These are phyloP conservation scores for Falcaria lacertinaria DNA, from an alignment of 2,888 invertebrate genomes.

Conservation along the genomic window DNA sequence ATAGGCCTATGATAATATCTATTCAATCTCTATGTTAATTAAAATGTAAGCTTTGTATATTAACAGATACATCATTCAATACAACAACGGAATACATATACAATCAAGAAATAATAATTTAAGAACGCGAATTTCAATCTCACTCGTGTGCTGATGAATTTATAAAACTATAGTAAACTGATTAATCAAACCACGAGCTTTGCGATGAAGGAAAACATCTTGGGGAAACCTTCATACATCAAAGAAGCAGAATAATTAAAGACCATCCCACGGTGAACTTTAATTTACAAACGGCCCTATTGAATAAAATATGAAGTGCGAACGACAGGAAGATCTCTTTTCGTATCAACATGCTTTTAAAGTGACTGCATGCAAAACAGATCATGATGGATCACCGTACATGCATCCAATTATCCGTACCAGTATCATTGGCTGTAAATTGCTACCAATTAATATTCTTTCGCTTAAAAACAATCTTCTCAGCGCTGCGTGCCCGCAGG, in stretches of 20 bases:
- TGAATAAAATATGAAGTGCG: background rate
- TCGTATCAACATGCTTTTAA: background rate
- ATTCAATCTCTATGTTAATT: no score
- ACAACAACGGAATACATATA: no score
- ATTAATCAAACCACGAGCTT: no score
- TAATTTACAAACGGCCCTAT: background rate
- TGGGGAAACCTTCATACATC: no score
- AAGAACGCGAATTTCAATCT: no score
- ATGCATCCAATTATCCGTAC: constrained; percentile 31
- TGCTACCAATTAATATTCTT: constrained; percentile 53
- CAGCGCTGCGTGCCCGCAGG: constrained; percentile 17
- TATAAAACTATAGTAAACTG: no score
- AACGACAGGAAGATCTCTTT: background rate
- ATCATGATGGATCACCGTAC: constrained; percentile 23
- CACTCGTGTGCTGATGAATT: no score
- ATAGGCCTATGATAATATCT: no score
- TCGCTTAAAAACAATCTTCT: constrained; percentile 46
- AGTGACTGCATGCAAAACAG: constrained; percentile 8
- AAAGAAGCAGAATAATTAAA: background rate
- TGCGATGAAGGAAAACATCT: no score
- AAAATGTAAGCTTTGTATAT: no score
- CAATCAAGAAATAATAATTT: no score
- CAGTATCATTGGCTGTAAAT: constrained; percentile 34
- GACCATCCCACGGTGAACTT: background rate
- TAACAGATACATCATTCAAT: no score